Evolutionary conservation across 2,888 invertebrate genomes (phyloP), one percentile per base, ranked within the genome.

Genomic region (Eupelmus urozonus): DNA sequence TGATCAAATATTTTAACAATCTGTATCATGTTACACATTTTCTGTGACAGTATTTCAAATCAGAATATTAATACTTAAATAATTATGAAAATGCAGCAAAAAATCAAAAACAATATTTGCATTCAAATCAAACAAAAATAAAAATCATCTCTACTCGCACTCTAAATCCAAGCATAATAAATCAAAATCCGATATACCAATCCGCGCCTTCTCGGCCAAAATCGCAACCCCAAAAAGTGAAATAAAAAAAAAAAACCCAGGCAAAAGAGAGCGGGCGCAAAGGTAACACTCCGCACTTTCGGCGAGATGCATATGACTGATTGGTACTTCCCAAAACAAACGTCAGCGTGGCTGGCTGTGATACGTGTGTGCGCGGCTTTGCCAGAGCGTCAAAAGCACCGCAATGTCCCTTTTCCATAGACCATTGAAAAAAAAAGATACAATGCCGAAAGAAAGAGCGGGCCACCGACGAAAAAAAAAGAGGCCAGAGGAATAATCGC

Each of bases 241-340:
- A 60, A 29, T 49, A 13, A 20, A 49, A 65, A 42, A 45, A 45
- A 45, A 27, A 18, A 13, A 34, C 16, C 20, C 11, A 45, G 11
- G n/a, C n/a, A 16, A 13, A 65, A 40, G 65, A 73, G n/a, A 20
- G 29, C 42, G 34, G n/a, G 2, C 1, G 20, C 18, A 49, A 72
- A 65, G 2, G 25, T 72, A 63, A 72, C 42, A 42, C 1, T 29
- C 34, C n/a, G 29, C 49, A 7, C 27, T 55, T 16, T 29, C 27
- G 18, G 49, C 20, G 45, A 29, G 45, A 20, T 72, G 20, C 72
- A 72, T 72, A 53, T 45, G 63, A 72, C 62, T 72, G 72, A 72
- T 72, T 72, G 72, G 55, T 72, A 63, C 72, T 45, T 63, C 20
- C 9, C 27, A 72, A 72, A 72, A 72, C 72, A 63, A 72, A 63